Conservation (phyloP, 1,140 invertebrate genomes). For the Hycleus phaleratus region DNA sequence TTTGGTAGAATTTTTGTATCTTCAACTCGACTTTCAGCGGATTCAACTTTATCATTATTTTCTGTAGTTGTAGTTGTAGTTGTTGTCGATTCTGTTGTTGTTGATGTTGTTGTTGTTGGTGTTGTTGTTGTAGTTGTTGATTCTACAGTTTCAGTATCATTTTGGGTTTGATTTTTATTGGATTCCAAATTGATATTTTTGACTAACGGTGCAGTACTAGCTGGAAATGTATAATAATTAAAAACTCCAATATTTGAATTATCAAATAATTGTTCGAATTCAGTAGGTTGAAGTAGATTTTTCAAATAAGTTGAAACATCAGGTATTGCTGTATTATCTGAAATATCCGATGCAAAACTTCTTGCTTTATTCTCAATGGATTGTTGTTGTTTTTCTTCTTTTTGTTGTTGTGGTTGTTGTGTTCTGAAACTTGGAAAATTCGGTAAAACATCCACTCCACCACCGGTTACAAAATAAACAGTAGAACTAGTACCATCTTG, state of each 20-base stretch:
- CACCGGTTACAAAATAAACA: slow-evolving; percentile 18
- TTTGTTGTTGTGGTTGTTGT: no score
- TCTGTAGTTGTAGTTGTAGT: no score
- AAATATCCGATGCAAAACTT: slow-evolving; percentile 13
- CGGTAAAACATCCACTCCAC: not conserved
- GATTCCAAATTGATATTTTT: not conserved
- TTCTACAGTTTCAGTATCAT: no score
- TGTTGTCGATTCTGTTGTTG: no score
- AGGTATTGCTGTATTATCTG: slow-evolving; percentile 2
- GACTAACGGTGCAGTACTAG: slow-evolving; percentile 1
- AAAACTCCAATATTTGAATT: not conserved
- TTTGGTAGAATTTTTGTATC: no score
- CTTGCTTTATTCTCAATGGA: not conserved
- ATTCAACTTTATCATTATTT: no score
- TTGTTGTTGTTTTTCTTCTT: not conserved
- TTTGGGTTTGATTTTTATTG: not conserved
- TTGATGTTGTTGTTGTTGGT: no score
- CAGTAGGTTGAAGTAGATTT: not conserved
- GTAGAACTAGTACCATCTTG: slow-evolving; percentile 15
- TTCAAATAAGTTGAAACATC: not conserved
- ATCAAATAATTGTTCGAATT: slow-evolving; percentile 9
- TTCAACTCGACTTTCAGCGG: no score
- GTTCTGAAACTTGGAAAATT: slow-evolving; percentile 3
- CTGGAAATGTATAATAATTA: slow-evolving; percentile 8
- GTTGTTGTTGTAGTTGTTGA: no score